Percentiles rank a stretch among this genome's conserved stretches.
Evolutionary conservation across 2,888 invertebrate species (phyloP).

Genomic region (Pristionchus exspectatus): DNA sequence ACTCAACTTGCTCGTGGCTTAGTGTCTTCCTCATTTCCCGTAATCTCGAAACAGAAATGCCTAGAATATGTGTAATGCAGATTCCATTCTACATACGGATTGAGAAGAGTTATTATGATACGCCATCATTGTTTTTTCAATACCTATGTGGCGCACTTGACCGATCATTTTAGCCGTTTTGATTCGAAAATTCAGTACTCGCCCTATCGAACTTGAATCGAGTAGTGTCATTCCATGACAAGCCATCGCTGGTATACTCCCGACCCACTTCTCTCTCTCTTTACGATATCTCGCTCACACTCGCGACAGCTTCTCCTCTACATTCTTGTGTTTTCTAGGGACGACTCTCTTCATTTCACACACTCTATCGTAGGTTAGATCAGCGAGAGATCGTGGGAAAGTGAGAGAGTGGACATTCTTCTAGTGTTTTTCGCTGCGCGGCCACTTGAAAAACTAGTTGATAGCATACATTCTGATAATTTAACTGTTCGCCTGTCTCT

Average conservation of each 20-base stretch:
- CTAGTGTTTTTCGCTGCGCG: neutral
- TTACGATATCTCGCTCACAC: constrained; percentile 8
- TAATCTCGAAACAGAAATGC: no score
- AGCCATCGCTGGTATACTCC: neutral
- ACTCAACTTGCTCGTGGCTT: neutral
- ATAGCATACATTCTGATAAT: neutral
- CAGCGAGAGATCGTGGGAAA: no score
- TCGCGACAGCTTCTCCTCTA: neutral
- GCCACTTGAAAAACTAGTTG: constrained; percentile 2
- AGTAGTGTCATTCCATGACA: no score
- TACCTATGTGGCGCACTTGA: neutral
- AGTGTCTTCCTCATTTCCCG: neutral
- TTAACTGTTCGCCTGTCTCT: neutral
- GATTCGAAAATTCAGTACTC: no score
- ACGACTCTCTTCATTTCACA: no score
- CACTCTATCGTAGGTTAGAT: no score
- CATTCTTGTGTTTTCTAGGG: no score
- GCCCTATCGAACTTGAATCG: neutral
- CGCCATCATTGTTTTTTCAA: neutral
- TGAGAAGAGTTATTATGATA: no score
- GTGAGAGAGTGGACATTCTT: neutral
- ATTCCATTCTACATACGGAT: no score
- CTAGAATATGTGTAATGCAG: no score
- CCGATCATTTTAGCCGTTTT: neutral
- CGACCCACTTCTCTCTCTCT: constrained; percentile 16